Evolutionary conservation across 2,888 invertebrate species (phyloP), one percentile per base, ranked within the genome.

Genomic region (Celastrina argiolus): DNA sequence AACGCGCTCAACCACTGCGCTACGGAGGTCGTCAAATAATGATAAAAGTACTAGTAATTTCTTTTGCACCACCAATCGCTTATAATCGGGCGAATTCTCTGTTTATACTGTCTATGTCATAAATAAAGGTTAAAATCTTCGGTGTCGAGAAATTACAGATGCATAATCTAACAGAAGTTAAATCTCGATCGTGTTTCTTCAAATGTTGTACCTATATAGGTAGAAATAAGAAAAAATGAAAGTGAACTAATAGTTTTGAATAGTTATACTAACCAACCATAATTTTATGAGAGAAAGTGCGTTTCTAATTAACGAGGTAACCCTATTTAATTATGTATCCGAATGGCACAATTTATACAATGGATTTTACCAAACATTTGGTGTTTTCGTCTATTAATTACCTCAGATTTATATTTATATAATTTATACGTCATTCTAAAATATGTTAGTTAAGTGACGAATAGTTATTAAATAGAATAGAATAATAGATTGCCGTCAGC

Each of bases 211-310:
- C n/a, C n/a, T n/a, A n/a, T n/a, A 22, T 28, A n/a, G 14, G 7
- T 26, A 56, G n/a, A 7, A 45, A n/a, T 28, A 5, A 31, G 39
- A 61, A 14, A 61, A 61, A 61, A 61, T 61, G 61, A 61, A 61
- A 61, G 61, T 39, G 36, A 59, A 61, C 61, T 36, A 61, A 61
- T 61, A 61, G 39, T 61, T 39, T 39, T 36, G 12, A 59, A 61
- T 61, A 39, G 22, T 18, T 14, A 39, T 22, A 61, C 61, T 61
- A 39, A 39, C 36, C 36, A 39, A 22, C 34, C 22, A 36, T 61
- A 61, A 61, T 61, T 61, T 36, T 22, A 61, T 61, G 39, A 61
- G 39, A 39, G 61, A 61, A 61, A 61, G 61, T 22, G 14, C 34
- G 61, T 61, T 61, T 61, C 61, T 61, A 36, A 61, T 61, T 39